phyloP scores from a whole-genome alignment of 2,113 vertebrate species.

The Phrynosoma platyrhinos region DNA sequence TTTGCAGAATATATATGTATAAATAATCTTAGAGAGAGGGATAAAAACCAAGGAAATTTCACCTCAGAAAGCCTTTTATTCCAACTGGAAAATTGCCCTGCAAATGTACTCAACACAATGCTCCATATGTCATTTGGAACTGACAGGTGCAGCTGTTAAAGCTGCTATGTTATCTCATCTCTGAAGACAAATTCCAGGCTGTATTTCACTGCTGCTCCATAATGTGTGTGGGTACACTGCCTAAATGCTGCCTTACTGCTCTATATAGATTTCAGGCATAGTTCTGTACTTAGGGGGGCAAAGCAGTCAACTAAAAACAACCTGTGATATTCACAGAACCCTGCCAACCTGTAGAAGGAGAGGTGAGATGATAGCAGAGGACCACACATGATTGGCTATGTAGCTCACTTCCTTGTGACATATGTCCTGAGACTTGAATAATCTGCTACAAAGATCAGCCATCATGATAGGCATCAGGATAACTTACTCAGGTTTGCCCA shows the following conservation, averaged over 20 bases:
- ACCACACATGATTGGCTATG: background rate
- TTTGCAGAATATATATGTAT: slow-evolving; percentile 76
- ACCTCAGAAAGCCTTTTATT: slow-evolving; percentile 74
- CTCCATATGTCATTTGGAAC: slow-evolving; percentile 74
- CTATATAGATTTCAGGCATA: slow-evolving; percentile 70
- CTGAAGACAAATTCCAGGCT: slow-evolving; percentile 73
- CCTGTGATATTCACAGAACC: accelerated
- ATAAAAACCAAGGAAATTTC: slow-evolving; percentile 73
- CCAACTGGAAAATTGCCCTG: slow-evolving; percentile 77
- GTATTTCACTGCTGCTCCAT: slow-evolving; percentile 72
- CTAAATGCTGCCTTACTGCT: slow-evolving; percentile 69
- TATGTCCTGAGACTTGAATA: too few relatives aligned
- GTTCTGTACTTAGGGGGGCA: slow-evolving; percentile 47
- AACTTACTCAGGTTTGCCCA: background rate
- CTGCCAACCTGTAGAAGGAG: background rate
- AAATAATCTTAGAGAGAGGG: slow-evolving; percentile 73
- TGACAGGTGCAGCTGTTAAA: slow-evolving; percentile 77
- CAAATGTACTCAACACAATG: slow-evolving; percentile 77
- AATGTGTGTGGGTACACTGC: slow-evolving; percentile 65
- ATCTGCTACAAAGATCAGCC: background rate
- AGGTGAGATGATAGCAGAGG: background rate
- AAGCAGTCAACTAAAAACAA: slow-evolving; percentile 45
- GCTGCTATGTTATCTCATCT: slow-evolving; percentile 76
- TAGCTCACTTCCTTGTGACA: too few relatives aligned
- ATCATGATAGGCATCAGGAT: background rate